Conservation (phyloP, 2,113 vertebrate genomes). For the Tringa solitaria region DNA sequence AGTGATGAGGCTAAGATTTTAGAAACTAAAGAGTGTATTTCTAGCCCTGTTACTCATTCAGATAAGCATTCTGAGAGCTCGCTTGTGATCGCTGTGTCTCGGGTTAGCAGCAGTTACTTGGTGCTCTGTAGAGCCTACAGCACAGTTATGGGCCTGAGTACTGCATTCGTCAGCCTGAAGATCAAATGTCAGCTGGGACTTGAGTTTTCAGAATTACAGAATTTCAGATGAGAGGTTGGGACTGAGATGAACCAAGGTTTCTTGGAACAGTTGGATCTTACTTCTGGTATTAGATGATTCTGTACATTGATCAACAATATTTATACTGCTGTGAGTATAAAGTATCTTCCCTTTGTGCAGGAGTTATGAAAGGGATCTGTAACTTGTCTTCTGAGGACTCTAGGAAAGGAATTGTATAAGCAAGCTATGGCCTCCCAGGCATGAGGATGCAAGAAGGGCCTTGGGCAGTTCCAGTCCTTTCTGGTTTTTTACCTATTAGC, state of each 20-base stretch:
- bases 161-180: neutral
- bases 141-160: neutral
- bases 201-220: neutral
- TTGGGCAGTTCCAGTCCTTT: neutral
- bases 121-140: neutral
- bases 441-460: neutral
- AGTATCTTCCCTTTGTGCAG: neutral
- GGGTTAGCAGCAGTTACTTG: neutral
- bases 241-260: neutral
- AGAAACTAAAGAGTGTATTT: neutral
- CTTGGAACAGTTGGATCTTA: neutral
- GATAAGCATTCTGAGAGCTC: neutral
- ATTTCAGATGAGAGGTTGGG: neutral
- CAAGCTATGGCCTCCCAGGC: neutral
- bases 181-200: neutral
- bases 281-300: neutral
- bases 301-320: rapidly evolving
- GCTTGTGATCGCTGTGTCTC: rapidly evolving
- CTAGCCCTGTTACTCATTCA: neutral
- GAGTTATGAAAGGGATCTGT: neutral
- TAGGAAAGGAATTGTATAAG: neutral
- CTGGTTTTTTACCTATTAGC: neutral
- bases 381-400: neutral
- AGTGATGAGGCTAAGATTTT: neutral
- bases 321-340: neutral